Conservation (phyloP, 1,140 invertebrate genomes). For the Zaprionus tsacasi region DNA sequence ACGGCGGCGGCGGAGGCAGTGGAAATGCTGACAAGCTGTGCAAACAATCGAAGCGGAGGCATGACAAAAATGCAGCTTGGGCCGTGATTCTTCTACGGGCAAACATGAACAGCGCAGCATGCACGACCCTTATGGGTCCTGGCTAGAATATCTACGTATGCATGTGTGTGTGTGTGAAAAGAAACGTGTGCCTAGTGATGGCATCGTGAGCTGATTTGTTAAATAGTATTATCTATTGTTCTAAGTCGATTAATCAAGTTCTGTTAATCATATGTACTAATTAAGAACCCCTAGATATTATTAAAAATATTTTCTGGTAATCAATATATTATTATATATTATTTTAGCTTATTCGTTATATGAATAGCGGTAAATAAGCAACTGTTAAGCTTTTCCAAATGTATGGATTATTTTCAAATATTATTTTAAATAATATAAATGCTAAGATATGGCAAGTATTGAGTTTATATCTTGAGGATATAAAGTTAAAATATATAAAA, state of each 20-base stretch:
- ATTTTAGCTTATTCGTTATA: too few species aligned
- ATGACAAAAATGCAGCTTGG: conserved; percentile 52
- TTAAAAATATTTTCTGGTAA: too few species aligned
- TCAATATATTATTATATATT: too few species aligned
- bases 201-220: background rate
- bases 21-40: conserved; percentile 61
- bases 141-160: conserved; percentile 14
- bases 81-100: conserved; percentile 43
- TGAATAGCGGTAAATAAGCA: too few species aligned
- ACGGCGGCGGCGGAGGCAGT: conserved; percentile 24
- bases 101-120: conserved; percentile 20
- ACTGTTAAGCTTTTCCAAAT: too few species aligned
- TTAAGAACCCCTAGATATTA: too few species aligned
- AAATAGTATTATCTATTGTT: background rate
- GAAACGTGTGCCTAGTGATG: conserved; percentile 21
- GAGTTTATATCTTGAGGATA: too few species aligned
- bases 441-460: too few species aligned
- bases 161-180: background rate
- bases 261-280: too few species aligned
- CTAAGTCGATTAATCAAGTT: background rate
- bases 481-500: too few species aligned
- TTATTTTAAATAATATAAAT: too few species aligned
- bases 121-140: conserved; percentile 40
- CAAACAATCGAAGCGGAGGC: conserved; percentile 60
- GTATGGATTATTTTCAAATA: too few species aligned